A percentile compares a stretch with the other conserved stretches of the same genome.
These are phyloP conservation scores for Centrocercus urophasianus DNA, from an alignment of 2,113 vertebrate species.

Conservation along the genomic window DNA sequence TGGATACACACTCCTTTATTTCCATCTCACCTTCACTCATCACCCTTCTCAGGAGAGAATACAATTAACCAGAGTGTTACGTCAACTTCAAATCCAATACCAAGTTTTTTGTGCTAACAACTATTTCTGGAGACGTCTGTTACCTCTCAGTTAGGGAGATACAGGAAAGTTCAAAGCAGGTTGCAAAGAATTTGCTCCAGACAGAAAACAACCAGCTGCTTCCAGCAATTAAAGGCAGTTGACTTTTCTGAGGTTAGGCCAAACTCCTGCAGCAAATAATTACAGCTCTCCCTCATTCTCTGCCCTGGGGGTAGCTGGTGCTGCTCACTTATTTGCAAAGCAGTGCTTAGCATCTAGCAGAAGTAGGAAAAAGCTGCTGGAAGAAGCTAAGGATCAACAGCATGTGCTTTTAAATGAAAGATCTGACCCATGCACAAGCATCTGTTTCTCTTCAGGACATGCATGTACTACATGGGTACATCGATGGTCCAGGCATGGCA, in stretches of 20 bases:
- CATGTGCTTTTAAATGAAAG: not conserved
- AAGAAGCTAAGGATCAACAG: not conserved
- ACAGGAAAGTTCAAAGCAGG: not conserved
- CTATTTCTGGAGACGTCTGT: not conserved
- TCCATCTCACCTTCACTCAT: not conserved
- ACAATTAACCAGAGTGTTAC: not conserved
- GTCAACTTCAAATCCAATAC: not conserved
- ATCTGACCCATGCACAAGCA: not conserved
- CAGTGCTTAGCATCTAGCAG: not conserved
- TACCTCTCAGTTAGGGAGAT: not conserved
- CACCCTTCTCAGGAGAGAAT: not conserved
- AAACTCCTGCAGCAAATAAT: conserved; percentile 28
- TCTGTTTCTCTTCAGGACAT: not conserved
- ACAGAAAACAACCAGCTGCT: not conserved
- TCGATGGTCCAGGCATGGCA: not conserved
- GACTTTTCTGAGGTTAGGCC: not conserved
- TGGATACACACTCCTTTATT: not conserved
- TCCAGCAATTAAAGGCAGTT: not conserved
- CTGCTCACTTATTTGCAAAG: not conserved
- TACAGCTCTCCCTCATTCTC: conserved; percentile 6
- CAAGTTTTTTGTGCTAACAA: not conserved
- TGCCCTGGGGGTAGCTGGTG: not conserved
- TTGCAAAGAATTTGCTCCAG: not conserved
- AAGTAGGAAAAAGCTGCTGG: conserved; percentile 7
- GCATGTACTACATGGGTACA: not conserved